Conservation (phyloP, 2,797 vertebrate genomes). For the Simalia tracyae region DNA sequence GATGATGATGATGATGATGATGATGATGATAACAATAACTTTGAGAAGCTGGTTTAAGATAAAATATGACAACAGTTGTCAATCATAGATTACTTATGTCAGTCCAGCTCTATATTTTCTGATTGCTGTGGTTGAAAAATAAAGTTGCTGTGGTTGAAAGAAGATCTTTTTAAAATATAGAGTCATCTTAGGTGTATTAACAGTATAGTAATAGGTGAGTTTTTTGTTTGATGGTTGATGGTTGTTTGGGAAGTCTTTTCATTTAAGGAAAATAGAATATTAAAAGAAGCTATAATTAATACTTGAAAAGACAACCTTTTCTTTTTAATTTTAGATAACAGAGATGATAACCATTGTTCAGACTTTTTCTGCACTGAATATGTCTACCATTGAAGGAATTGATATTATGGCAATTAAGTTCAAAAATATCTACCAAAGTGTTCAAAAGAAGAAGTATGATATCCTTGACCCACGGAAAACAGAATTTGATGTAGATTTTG, state of each 20-base stretch:
- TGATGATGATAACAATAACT: background rate
- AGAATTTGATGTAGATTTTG: slow-evolving; percentile 81
- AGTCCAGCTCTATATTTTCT: background rate
- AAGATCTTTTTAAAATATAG: background rate
- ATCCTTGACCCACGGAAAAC: slow-evolving; percentile 75
- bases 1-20: too few species aligned
- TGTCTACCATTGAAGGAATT: slow-evolving; percentile 82
- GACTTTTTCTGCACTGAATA: slow-evolving; percentile 72
- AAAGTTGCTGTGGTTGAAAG: background rate
- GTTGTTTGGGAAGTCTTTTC: background rate
- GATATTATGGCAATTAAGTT: slow-evolving; percentile 79
- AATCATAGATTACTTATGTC: slow-evolving; percentile 21
- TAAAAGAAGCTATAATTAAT: background rate
- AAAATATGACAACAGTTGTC: background rate
- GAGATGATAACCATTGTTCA: slow-evolving; percentile 78
- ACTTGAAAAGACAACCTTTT: background rate
- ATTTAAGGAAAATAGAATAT: slow-evolving; percentile 6
- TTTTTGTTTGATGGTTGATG: background rate
- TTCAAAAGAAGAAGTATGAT: slow-evolving; percentile 80
- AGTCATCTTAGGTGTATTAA: background rate
- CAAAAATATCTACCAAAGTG: slow-evolving; percentile 72
- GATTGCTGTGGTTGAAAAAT: background rate
- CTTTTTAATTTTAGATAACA: slow-evolving; percentile 76
- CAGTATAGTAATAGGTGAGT: background rate
- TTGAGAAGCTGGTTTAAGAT: background rate